These are phyloP conservation scores for Anableps anableps DNA, from an alignment of 2,797 vertebrate species.

Conservation along the genomic window DNA sequence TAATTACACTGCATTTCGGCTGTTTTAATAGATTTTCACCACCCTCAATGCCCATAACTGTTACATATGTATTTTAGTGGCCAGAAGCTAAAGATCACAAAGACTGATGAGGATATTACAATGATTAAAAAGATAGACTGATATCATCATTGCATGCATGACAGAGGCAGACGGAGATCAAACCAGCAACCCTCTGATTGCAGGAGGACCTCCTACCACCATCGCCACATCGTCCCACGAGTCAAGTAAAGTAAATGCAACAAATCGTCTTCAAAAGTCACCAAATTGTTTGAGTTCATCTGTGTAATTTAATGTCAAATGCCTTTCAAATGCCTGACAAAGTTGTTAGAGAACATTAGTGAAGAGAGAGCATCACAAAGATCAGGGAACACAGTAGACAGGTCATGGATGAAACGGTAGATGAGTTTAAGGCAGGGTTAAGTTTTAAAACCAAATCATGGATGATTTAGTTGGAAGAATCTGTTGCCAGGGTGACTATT, in stretches of 20 bases:
- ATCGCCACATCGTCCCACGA: too few species aligned
- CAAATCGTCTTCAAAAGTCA: neutral
- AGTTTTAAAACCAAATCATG: neutral
- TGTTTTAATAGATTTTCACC: neutral
- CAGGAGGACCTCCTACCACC: too few species aligned
- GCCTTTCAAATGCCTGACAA: neutral
- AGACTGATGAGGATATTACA: neutral
- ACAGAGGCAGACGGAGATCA: too few species aligned
- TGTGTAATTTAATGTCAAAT: neutral
- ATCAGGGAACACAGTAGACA: neutral
- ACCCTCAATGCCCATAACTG: neutral
- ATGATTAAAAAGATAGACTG: neutral
- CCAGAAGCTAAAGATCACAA: neutral
- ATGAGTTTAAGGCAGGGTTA: neutral
- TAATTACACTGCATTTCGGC: neutral
- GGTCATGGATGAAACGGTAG: neutral
- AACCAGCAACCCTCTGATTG: too few species aligned
- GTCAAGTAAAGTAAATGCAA: neutral
- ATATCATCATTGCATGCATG: neutral
- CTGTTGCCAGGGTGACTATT: neutral
- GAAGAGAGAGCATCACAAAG: neutral
- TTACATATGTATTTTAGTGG: neutral
- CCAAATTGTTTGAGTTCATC: neutral
- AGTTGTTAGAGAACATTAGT: neutral
- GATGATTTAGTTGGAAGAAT: neutral